Conservation (phyloP, 2,888 invertebrate species). For the Idaea straminata region DNA sequence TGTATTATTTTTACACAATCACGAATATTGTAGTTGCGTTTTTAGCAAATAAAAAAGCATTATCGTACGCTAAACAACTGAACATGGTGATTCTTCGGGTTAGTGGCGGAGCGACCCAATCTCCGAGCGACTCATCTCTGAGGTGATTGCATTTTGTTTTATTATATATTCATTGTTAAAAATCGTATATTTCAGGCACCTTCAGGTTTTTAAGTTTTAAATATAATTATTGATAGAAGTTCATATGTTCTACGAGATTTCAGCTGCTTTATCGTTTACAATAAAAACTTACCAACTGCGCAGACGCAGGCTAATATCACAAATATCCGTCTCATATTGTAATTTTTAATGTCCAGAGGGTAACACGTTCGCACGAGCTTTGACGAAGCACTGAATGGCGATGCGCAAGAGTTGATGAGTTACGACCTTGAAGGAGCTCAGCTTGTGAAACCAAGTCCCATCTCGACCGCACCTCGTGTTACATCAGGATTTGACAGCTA, state of each 20-base stretch:
- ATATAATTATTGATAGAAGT: too few relatives aligned
- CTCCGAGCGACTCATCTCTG: too few relatives aligned
- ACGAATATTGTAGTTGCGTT: too few relatives aligned
- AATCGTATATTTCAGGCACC: too few relatives aligned
- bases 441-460: conserved; percentile 58
- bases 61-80: too few relatives aligned
- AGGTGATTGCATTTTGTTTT: too few relatives aligned
- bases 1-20: too few relatives aligned
- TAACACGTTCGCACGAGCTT: conserved; percentile 55
- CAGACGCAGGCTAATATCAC: conserved; percentile 60
- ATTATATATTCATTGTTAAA: too few relatives aligned
- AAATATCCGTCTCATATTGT: conserved; percentile 58
- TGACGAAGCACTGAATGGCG: conserved; percentile 52
- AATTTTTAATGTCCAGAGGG: conserved; percentile 34
- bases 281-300: conserved; percentile 57
- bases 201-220: too few relatives aligned
- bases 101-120: too few relatives aligned
- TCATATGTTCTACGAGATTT: neutral
- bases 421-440: conserved; percentile 65
- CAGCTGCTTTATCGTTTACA: neutral
- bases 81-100: too few relatives aligned
- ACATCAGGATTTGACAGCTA: conserved; percentile 33
- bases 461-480: conserved; percentile 50
- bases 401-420: conserved; percentile 36
- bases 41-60: too few relatives aligned